Conservation (phyloP, 2,888 invertebrate genomes). For the Heliconius aoede region DNA sequence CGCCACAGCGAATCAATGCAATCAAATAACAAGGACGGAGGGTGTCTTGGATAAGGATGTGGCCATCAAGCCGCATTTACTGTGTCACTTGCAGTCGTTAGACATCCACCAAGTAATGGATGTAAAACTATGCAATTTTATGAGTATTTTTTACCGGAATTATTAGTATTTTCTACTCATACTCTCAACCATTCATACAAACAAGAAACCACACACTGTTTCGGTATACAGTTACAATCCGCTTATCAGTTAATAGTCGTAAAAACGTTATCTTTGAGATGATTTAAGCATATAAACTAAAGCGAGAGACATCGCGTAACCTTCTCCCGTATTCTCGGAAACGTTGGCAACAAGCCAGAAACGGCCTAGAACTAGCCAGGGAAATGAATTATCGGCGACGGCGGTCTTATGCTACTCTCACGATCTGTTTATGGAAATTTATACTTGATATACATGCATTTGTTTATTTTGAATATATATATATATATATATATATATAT, state of each 20-base stretch:
- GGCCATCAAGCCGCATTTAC: constrained; percentile 64
- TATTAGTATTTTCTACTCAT: not conserved
- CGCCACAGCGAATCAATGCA: constrained; percentile 34
- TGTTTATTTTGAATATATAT: constrained; percentile 65
- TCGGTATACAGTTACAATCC: constrained; percentile 25
- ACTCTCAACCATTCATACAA: not conserved
- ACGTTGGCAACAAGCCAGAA: constrained; percentile 73
- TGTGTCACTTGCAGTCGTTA: constrained; percentile 42
- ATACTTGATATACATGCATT: constrained; percentile 59
- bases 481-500: constrained; percentile 57
- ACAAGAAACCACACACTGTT: not conserved
- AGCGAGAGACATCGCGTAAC: constrained; percentile 82
- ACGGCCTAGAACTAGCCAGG: constrained; percentile 70
- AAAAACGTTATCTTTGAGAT: constrained; percentile 74
- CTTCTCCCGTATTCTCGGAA: constrained; percentile 81
- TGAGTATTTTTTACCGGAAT: not conserved
- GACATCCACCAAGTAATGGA: constrained; percentile 36
- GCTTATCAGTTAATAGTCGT: constrained; percentile 52
- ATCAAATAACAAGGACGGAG: constrained; percentile 77
- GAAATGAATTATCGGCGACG: constrained; percentile 78
- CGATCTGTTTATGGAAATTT: constrained; percentile 77
- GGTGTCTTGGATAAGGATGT: constrained; percentile 74
- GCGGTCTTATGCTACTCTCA: constrained; percentile 70
- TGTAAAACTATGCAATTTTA: constrained; percentile 16
- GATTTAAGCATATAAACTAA: constrained; percentile 80